phyloP scores from a whole-genome alignment of 1,140 invertebrate species.

The Pantala flavescens region DNA sequence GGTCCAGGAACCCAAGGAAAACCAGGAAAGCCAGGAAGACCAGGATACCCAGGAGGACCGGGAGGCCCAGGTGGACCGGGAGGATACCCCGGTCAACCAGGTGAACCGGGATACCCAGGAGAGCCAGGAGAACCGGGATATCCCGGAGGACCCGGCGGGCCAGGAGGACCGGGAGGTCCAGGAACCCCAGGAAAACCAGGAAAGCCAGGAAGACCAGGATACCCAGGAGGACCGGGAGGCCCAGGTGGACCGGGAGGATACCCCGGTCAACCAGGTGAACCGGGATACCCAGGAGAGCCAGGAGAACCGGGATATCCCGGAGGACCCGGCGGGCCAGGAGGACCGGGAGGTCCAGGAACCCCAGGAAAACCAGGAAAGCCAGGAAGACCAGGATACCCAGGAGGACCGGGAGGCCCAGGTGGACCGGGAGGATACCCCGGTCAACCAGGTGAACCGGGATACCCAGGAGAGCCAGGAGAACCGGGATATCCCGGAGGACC shows the following conservation, averaged over 20 bases:
- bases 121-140: slow-evolving; percentile 18
- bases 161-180: slow-evolving; percentile 22
- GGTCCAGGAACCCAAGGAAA: not conserved
- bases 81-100: slow-evolving; percentile 13
- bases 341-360: not conserved
- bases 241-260: slow-evolving; percentile 13
- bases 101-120: slow-evolving; percentile 14
- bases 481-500: slow-evolving; percentile 12
- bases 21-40: slow-evolving; percentile 15
- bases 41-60: slow-evolving; percentile 24
- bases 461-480: not conserved
- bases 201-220: slow-evolving; percentile 22
- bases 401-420: slow-evolving; percentile 13
- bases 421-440: slow-evolving; percentile 11
- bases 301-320: not conserved
- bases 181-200: slow-evolving; percentile 25
- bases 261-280: slow-evolving; percentile 24
- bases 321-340: not conserved
- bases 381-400: slow-evolving; percentile 14
- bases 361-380: slow-evolving; percentile 20
- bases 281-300: slow-evolving; percentile 18
- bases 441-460: slow-evolving; percentile 12
- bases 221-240: slow-evolving; percentile 12
- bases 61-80: slow-evolving; percentile 16
- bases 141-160: slow-evolving; percentile 20